Percentiles rank a stretch among this genome's conserved stretches.
These are phyloP conservation scores for Tenebrosternarchus preto DNA, from an alignment of 2,113 vertebrate species.

Conservation along the genomic window DNA sequence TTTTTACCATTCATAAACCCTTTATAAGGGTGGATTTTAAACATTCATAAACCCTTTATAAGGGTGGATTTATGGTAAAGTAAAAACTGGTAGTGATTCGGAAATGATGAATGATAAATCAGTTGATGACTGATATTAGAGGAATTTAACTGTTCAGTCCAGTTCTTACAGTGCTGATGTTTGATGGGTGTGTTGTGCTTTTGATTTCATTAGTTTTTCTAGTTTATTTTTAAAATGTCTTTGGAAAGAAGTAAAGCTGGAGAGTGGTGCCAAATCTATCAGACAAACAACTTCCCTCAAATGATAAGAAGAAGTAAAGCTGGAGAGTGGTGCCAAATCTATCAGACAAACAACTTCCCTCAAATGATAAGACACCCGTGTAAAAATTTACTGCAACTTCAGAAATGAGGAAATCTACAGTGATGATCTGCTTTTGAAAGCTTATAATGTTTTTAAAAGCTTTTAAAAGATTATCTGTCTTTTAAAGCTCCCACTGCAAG, in stretches of 20 bases:
- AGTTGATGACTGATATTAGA: too few species aligned
- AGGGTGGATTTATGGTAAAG: too few species aligned
- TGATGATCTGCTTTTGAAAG: neutral
- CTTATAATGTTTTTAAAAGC: too few species aligned
- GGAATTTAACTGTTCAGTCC: neutral
- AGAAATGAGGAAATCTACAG: constrained; percentile 15
- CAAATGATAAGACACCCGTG: too few species aligned
- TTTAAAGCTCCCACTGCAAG: neutral
- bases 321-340: neutral
- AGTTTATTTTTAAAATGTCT: neutral
- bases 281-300: neutral
- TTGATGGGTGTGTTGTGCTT: too few species aligned
- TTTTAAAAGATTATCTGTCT: too few species aligned
- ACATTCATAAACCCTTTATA: too few species aligned
- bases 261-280: neutral
- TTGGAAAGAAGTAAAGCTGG: constrained; percentile 10
- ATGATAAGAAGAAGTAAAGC: neutral
- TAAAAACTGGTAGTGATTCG: too few species aligned
- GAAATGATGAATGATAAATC: too few species aligned
- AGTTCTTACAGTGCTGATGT: neutral
- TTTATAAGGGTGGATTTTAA: too few species aligned
- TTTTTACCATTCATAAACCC: too few species aligned
- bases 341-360: neutral
- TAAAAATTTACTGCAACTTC: constrained; percentile 20
- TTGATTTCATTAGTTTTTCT: too few species aligned